phyloP scores from a whole-genome alignment of 2,888 invertebrate species.

The Holacanthella duospinosa region DNA sequence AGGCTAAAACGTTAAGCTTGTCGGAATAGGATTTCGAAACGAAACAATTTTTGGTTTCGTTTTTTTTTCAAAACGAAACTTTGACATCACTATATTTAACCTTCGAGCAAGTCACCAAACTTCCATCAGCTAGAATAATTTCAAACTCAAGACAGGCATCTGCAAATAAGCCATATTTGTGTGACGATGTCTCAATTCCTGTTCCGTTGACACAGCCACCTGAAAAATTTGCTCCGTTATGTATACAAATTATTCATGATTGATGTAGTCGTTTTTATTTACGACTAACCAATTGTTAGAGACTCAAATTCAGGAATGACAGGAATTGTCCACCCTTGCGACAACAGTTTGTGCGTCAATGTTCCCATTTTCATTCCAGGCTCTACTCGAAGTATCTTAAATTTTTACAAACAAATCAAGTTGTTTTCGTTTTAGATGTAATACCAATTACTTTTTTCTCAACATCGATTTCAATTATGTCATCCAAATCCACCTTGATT shows the following conservation, averaged over 20 bases:
- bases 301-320: neutral
- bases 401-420: neutral
- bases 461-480: slow-evolving; percentile 2
- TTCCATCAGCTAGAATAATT: slow-evolving; percentile 5
- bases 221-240: neutral
- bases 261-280: no score
- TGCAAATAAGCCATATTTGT: slow-evolving; percentile 5
- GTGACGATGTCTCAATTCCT: slow-evolving; percentile 5
- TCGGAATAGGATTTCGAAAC: no score
- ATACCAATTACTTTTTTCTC: neutral
- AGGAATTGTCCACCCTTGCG: neutral
- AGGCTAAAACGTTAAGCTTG: no score
- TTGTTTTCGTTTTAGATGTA: neutral
- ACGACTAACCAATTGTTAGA: no score
- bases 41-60: no score
- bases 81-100: no score
- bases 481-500: neutral
- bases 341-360: neutral
- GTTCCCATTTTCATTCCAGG: slow-evolving; percentile 6
- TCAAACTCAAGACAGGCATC: slow-evolving; percentile 5
- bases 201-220: slow-evolving; percentile 2
- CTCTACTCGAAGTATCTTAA: neutral
- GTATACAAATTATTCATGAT: no score
- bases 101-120: neutral
- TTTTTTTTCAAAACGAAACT: no score